phyloP scores from a whole-genome alignment of 92 coral and sea anemone genomes.

The Galaxea fascicularis region DNA sequence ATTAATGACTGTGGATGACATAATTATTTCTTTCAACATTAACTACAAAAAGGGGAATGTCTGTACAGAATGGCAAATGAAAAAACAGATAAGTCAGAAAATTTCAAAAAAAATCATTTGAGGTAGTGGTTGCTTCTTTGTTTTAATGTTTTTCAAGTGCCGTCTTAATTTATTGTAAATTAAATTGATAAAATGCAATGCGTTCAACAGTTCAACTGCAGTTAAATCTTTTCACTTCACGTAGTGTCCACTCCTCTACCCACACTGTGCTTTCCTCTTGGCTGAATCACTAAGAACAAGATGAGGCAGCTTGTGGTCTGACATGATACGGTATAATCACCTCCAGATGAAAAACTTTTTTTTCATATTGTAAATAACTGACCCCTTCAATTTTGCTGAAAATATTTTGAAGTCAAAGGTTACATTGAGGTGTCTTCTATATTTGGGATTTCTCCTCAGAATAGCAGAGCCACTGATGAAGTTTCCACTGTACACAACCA shows the following conservation, averaged over 20 bases:
- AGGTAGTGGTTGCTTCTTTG: no score
- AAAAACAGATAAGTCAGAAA: no score
- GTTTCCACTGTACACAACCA: slow-evolving; percentile 70
- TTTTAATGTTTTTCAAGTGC: no score
- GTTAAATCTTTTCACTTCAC: background rate
- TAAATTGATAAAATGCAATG: no score
- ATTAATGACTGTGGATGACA: no score
- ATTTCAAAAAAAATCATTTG: no score
- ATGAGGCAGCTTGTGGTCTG: background rate
- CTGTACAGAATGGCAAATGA: no score
- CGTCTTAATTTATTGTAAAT: no score
- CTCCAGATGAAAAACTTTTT: slow-evolving; percentile 86
- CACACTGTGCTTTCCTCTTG: background rate
- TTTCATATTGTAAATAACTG: slow-evolving; percentile 44
- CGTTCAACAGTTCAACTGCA: no score
- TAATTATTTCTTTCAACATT: no score
- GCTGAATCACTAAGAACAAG: no score
- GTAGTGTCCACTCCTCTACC: background rate
- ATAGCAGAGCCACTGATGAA: slow-evolving; percentile 72
- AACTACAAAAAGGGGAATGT: no score
- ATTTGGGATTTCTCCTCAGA: slow-evolving; percentile 80
- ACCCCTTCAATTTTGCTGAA: slow-evolving; percentile 10
- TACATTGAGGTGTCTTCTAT: slow-evolving; percentile 84
- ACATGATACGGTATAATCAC: slow-evolving; percentile 9
- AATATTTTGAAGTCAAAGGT: slow-evolving; percentile 67